phyloP scores from a whole-genome alignment of 2,113 vertebrate genomes.

The Hemichromis elongatus region DNA sequence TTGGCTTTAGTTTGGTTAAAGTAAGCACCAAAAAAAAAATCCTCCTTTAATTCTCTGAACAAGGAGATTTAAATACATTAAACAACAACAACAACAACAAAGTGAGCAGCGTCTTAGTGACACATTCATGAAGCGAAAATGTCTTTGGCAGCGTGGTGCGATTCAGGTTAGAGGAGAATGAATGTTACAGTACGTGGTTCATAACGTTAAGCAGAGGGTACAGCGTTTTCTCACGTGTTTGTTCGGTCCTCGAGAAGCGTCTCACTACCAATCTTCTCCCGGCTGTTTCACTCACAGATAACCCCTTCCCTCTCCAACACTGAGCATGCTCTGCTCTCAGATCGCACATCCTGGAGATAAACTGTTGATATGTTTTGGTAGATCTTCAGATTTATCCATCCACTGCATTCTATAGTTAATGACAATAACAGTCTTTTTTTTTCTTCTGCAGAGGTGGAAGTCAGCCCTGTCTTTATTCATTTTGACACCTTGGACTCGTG shows the following conservation, averaged over 20 bases:
- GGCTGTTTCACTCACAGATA: neutral
- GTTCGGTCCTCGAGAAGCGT: neutral
- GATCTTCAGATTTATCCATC: neutral
- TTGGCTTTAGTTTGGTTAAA: conserved; percentile 3
- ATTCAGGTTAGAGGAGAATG: neutral
- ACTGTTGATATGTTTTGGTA: neutral
- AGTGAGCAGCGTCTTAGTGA: conserved; percentile 32
- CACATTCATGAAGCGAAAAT: conserved; percentile 4
- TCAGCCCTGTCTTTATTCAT: neutral
- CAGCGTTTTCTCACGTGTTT: neutral
- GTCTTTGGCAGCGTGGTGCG: conserved; percentile 56
- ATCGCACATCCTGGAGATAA: neutral
- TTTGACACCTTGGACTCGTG: neutral
- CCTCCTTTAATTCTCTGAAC: conserved; percentile 38
- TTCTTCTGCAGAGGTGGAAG: neutral
- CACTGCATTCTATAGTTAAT: neutral
- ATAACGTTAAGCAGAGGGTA: neutral
- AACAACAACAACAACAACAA: neutral
- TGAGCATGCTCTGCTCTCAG: neutral
- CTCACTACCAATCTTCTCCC: neutral
- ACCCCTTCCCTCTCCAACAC: neutral
- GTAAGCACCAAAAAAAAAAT: conserved; percentile 21
- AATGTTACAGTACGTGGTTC: conserved; percentile 22
- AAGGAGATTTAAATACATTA: conserved; percentile 26
- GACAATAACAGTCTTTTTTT: neutral